Evolutionary conservation across 2,113 vertebrate species (phyloP).

Genomic region (Aegithalos caudatus): DNA sequence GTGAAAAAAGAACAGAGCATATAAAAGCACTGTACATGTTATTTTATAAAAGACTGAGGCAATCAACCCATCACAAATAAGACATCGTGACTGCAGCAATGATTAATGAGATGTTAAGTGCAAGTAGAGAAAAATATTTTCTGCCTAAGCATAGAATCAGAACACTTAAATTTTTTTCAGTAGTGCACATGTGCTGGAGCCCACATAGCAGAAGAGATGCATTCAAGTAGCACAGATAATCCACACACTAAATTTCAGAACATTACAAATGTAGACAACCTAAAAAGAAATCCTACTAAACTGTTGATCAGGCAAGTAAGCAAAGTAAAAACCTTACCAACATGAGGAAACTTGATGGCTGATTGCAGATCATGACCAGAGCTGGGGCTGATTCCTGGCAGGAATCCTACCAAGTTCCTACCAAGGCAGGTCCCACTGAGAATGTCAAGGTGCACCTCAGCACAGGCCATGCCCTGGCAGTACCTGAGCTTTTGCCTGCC

Average conservation of each 20-base stretch:
- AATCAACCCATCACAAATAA: background rate
- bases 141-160: background rate
- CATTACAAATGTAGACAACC: background rate
- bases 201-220: background rate
- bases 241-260: background rate
- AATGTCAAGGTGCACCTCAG: background rate
- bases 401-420: background rate
- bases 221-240: background rate
- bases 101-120: background rate
- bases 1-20: background rate
- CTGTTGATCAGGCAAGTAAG: background rate
- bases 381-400: fast-evolving
- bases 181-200: background rate
- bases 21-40: background rate
- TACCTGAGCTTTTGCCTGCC: background rate
- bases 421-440: background rate
- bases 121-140: background rate
- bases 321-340: background rate
- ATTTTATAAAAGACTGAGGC: background rate
- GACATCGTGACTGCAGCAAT: background rate
- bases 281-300: background rate
- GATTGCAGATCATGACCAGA: background rate
- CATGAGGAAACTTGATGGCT: background rate
- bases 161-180: background rate
- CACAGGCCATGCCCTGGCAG: fast-evolving